phyloP scores from a whole-genome alignment of 1,140 invertebrate species.

The Periplaneta americana region DNA sequence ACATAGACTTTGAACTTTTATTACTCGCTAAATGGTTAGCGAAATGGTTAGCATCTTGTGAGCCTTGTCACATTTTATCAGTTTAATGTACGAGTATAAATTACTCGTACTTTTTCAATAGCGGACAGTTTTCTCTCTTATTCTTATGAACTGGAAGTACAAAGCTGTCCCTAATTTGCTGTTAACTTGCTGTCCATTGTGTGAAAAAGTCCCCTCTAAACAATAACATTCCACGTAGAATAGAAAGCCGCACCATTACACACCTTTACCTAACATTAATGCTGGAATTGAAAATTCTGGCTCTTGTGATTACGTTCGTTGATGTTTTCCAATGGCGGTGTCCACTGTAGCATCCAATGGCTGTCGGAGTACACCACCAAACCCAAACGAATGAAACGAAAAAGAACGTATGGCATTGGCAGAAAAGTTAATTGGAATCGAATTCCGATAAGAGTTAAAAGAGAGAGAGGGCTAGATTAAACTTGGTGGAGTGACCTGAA shows the following conservation, averaged over 20 bases:
- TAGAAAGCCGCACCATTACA: neutral
- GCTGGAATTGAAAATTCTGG: neutral
- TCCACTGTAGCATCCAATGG: neutral
- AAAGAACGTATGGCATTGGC: neutral
- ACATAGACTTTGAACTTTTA: too few species aligned
- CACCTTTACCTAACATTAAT: neutral
- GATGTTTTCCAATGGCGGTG: neutral
- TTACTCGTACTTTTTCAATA: too few species aligned
- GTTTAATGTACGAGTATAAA: too few species aligned
- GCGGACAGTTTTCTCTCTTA: too few species aligned
- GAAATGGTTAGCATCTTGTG: too few species aligned
- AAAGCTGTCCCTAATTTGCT: too few species aligned
- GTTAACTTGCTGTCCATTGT: too few species aligned
- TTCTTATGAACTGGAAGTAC: too few species aligned
- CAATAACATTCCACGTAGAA: neutral
- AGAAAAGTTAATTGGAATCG: neutral
- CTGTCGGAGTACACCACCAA: neutral
- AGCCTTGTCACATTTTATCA: too few species aligned
- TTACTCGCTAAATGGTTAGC: too few species aligned
- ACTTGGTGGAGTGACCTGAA: neutral
- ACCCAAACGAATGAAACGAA: neutral
- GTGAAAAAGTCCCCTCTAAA: too few species aligned
- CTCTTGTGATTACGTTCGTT: neutral
- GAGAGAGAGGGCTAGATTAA: neutral
- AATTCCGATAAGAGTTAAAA: neutral